Base-by-base conservation (phyloP, 2,113 vertebrate species). In the Labeo rohita region DNA sequence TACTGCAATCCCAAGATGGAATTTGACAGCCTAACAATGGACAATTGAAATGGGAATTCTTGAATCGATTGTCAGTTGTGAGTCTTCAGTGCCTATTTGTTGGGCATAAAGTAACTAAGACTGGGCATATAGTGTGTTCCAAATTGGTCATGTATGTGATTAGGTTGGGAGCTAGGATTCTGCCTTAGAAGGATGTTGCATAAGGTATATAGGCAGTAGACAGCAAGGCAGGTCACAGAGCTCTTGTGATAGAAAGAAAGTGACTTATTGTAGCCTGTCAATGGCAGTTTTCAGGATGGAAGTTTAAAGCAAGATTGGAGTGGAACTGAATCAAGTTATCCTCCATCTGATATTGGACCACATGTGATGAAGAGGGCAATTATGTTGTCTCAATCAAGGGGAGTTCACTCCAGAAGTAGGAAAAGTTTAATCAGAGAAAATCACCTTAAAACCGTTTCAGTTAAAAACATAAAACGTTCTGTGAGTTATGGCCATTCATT, bases 391-490 rank as follows among this genome's bases (percentile, higher is more conserved):
- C 75, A 36, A 77, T 77, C 75, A 77, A 36, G 50, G 12, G 28
- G 15, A 54, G 15, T 36, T 77, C 28, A 36, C 13, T 3, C n/a
- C 49, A 36, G 75, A 45, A 77, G 12, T 3, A 11, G 49, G 15
- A 77, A 54, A 36, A 6, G 75, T 77, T 77, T 56, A 8, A 77
- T 77, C 50, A 77, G 75, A 54, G 50, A 34, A 54, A 77, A 77
- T 34, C 75, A 77, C 28, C 12, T 16, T 77, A 77, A 77, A 77
- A 39, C 39, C 39, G 39, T n/a, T n/a, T n/a, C n/a, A n/a, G n/a
- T n/a, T n/a, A n/a, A n/a, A n/a, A n/a, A n/a, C n/a, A n/a, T n/a
- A n/a, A n/a, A n/a, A n/a, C n/a, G n/a, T n/a, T n/a, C 54, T 59
- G 18, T 59, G 16, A 56, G 52, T 54, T 54, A 18, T 56, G 54